These are phyloP conservation scores for Cabera pusaria DNA, from an alignment of 2,888 invertebrate genomes.

Conservation along the genomic window DNA sequence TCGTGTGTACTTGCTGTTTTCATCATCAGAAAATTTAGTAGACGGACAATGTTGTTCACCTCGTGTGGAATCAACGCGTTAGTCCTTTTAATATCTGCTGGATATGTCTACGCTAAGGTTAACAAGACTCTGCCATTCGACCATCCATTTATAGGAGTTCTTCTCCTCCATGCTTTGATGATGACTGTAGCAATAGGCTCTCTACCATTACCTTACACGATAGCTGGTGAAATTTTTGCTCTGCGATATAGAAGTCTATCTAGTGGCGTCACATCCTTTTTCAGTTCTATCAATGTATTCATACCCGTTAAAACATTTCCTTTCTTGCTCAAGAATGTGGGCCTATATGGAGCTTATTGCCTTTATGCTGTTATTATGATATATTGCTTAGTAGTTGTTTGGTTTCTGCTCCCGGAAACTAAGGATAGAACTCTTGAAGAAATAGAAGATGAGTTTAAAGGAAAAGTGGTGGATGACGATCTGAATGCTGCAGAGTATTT, in stretches of 20 bases:
- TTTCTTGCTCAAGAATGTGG: constrained; percentile 32
- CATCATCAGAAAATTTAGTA: constrained; percentile 79
- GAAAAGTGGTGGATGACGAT: constrained; percentile 29
- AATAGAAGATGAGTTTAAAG: constrained; percentile 57
- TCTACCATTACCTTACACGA: constrained; percentile 86
- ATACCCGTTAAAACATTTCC: constrained; percentile 39
- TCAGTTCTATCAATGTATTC: constrained; percentile 40
- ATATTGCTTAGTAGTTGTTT: constrained; percentile 48
- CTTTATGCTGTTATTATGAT: constrained; percentile 46
- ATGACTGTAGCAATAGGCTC: constrained; percentile 82
- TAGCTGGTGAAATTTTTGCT: constrained; percentile 87
- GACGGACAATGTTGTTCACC: constrained; percentile 55
- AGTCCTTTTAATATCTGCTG: constrained; percentile 49
- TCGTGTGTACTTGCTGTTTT: constrained; percentile 83
- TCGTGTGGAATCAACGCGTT: constrained; percentile 51
- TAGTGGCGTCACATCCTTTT: constrained; percentile 51
- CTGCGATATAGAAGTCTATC: constrained; percentile 84
- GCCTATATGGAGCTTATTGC: constrained; percentile 41
- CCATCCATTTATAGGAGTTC: constrained; percentile 49
- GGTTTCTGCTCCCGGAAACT: constrained; percentile 55
- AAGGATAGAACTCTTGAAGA: constrained; percentile 58
- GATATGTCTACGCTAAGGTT: constrained; percentile 46
- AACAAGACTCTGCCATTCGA: constrained; percentile 41
- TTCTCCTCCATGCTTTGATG: constrained; percentile 67
- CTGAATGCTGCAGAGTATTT: constrained; percentile 21